These are phyloP conservation scores for Pteromalus puparum DNA, from an alignment of 1,140 invertebrate genomes.

Conservation along the genomic window DNA sequence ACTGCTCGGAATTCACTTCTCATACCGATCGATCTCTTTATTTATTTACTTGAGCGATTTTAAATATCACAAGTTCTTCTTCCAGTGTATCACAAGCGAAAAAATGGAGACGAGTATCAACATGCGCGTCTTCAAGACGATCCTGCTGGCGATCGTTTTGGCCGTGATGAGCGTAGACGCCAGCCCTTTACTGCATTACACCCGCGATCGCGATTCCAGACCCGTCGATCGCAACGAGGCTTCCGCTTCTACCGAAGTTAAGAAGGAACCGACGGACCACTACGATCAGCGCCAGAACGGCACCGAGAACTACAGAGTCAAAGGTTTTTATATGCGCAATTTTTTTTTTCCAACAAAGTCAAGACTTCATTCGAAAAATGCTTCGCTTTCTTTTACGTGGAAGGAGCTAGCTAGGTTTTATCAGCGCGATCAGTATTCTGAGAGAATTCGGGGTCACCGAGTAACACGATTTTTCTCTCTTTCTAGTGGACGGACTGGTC, in stretches of 20 bases:
- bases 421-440: not conserved
- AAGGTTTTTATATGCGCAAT: slow-evolving; percentile 58
- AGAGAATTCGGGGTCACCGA: too few species aligned
- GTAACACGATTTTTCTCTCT: not conserved
- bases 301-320: slow-evolving; percentile 80
- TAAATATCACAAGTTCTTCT: too few species aligned
- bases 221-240: not conserved
- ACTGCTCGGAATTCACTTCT: not conserved
- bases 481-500: slow-evolving; percentile 78
- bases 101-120: slow-evolving; percentile 58
- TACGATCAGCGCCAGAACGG: slow-evolving; percentile 85
- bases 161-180: not conserved
- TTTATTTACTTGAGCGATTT: too few species aligned
- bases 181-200: slow-evolving; percentile 5
- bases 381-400: not conserved
- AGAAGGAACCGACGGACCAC: slow-evolving; percentile 57
- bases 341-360: not conserved
- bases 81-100: not conserved
- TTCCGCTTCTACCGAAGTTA: slow-evolving; percentile 14
- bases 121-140: slow-evolving; percentile 65
- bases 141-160: slow-evolving; percentile 52
- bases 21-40: not conserved
- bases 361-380: not conserved
- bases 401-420: not conserved
- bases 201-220: slow-evolving; percentile 14